A percentile compares a stretch with the other conserved stretches of the same genome.
Evolutionary conservation across 2,797 vertebrate species (phyloP).

Genomic region (Phrynocephalus forsythii): DNA sequence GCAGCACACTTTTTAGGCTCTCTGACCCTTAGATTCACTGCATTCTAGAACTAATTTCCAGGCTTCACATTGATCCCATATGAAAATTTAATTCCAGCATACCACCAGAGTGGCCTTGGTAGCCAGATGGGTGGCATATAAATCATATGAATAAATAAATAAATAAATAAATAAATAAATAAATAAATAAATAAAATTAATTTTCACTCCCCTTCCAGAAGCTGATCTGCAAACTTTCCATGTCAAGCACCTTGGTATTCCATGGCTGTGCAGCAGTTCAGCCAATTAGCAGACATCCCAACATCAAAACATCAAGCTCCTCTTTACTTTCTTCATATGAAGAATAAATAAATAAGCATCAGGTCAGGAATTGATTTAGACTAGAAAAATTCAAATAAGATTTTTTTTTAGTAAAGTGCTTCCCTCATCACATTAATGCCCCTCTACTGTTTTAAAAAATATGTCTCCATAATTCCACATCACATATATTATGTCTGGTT

Average conservation of each 20-base stretch:
- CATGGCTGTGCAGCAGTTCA: neutral
- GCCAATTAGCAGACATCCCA: neutral
- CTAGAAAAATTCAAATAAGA: neutral
- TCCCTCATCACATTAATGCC: neutral
- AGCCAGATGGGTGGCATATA: too few relatives aligned
- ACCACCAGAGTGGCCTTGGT: too few relatives aligned
- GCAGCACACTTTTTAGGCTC: too few relatives aligned
- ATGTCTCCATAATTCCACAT: neutral
- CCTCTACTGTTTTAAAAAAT: neutral
- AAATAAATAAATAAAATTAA: too few relatives aligned
- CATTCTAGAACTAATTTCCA: neutral
- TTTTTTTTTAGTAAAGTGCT: neutral
- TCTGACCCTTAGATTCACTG: neutral
- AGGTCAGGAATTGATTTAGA: neutral
- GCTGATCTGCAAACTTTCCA: neutral
- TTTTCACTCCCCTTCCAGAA: neutral
- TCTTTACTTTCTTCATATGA: neutral
- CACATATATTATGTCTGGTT: neutral
- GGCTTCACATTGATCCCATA: neutral
- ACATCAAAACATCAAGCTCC: neutral
- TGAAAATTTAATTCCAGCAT: neutral
- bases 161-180: too few relatives aligned
- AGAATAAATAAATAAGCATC: neutral
- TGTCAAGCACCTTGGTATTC: neutral
- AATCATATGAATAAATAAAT: too few relatives aligned